These are phyloP conservation scores for Heliopora coerulea DNA, from an alignment of 92 coral and sea anemone genomes.

Conservation along the genomic window DNA sequence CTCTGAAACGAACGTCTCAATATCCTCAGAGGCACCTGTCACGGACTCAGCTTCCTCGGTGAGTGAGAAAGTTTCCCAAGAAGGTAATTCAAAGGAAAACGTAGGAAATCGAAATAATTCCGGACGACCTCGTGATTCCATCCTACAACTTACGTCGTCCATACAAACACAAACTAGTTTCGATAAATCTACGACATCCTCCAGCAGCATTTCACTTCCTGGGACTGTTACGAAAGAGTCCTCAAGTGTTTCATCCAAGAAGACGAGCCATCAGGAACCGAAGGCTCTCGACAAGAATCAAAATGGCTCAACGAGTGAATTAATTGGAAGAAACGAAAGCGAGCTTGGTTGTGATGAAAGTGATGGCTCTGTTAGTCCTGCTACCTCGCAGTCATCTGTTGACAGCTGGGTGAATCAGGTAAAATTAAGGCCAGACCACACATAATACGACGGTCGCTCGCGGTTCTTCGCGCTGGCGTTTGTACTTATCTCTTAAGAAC, in stretches of 20 bases:
- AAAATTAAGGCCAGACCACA: too few species aligned
- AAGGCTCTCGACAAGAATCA: neutral
- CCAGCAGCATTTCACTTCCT: neutral
- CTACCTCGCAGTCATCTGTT: conserved; percentile 19
- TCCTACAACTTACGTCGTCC: conserved; percentile 12
- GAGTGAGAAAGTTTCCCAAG: neutral
- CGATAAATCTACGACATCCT: conserved; percentile 24
- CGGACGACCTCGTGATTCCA: neutral
- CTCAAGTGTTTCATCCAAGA: neutral
- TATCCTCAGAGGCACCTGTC: neutral
- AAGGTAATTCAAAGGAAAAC: neutral
- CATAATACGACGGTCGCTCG: too few species aligned
- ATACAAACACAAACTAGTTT: conserved; percentile 46
- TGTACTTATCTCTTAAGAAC: too few species aligned
- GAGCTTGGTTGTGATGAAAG: conserved; percentile 23
- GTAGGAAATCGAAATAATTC: conserved; percentile 1
- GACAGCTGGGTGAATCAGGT: conserved; percentile 35
- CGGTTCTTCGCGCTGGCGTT: too few species aligned
- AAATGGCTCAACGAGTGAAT: too few species aligned
- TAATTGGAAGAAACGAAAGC: conserved; percentile 3
- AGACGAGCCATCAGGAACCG: neutral
- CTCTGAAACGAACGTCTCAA: neutral
- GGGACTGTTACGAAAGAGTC: neutral
- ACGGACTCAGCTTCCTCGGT: neutral
- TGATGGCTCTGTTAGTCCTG: conserved; percentile 21